These are phyloP conservation scores for Zaprionus nigranus DNA, from an alignment of 1,140 invertebrate genomes.

Conservation along the genomic window DNA sequence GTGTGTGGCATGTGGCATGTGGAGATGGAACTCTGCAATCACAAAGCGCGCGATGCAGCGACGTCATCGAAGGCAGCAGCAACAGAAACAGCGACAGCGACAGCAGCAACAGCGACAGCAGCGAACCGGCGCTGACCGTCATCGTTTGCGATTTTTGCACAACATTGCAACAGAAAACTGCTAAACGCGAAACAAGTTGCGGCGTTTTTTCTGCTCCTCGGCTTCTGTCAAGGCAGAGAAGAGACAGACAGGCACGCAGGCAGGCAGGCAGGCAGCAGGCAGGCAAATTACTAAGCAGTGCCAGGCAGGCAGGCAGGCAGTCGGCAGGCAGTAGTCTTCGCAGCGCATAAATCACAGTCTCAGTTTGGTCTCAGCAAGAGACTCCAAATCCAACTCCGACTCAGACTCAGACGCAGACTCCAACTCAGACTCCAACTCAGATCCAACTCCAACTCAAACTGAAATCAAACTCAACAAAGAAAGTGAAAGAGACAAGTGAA, in stretches of 20 bases:
- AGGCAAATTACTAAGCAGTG: conserved; percentile 68
- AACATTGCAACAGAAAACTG: conserved; percentile 84
- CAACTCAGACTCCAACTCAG: conserved; percentile 34
- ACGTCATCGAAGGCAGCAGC: conserved; percentile 53
- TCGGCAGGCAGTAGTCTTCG: conserved; percentile 71
- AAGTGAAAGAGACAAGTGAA: conserved; percentile 26
- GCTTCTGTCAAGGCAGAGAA: conserved; percentile 55
- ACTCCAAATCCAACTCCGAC: conserved; percentile 18
- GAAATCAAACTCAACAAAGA: conserved; percentile 44
- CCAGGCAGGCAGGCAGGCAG: conserved; percentile 70
- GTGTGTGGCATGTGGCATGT: conserved; percentile 5
- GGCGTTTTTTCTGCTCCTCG: conserved; percentile 82
- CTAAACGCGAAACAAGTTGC: conserved; percentile 84
- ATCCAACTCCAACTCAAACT: conserved; percentile 39
- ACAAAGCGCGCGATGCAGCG: conserved; percentile 62
- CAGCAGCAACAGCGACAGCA: conserved; percentile 23
- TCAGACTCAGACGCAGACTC: conserved; percentile 1
- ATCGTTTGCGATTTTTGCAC: conserved; percentile 80
- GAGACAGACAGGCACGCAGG: conserved; percentile 24
- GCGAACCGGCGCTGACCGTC: conserved; percentile 58
- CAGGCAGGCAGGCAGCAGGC: conserved; percentile 37
- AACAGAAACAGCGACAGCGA: conserved; percentile 35
- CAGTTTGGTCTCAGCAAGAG: conserved; percentile 40
- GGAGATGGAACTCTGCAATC: conserved; percentile 52
- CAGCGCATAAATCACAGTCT: conserved; percentile 76